A percentile compares a stretch with the other conserved stretches of the same genome.
These are phyloP conservation scores for Barbus barbus DNA, from an alignment of 2,113 vertebrate genomes.

Conservation along the genomic window DNA sequence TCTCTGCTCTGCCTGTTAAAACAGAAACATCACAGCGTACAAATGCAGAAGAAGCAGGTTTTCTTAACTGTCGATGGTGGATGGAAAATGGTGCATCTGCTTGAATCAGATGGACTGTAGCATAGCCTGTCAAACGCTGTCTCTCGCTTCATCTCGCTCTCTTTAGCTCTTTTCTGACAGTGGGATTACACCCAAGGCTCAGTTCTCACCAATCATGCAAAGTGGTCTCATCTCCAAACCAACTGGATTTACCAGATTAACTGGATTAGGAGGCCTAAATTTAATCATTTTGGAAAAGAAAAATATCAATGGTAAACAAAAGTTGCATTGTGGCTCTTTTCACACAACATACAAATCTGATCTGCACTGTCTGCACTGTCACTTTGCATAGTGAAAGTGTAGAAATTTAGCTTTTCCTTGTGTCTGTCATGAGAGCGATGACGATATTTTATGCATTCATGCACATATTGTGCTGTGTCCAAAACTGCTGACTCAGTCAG, in stretches of 20 bases:
- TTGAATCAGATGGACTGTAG: not conserved
- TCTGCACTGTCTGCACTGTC: not conserved
- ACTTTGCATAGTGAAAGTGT: not conserved
- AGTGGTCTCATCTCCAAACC: slow-evolving; percentile 8
- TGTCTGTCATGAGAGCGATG: not conserved
- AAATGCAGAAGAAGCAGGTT: not conserved
- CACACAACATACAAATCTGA: not conserved
- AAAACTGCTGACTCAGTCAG: too few relatives aligned
- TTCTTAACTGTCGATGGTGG: too few relatives aligned
- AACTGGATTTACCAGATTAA: slow-evolving; percentile 7
- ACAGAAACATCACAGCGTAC: not conserved
- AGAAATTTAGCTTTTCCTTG: not conserved
- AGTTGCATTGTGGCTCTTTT: not conserved
- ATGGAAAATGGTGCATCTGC: not conserved
- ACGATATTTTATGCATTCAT: not conserved
- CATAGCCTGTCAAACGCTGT: not conserved
- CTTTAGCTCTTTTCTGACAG: not conserved
- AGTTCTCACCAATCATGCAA: not conserved
- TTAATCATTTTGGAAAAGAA: not conserved
- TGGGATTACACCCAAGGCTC: not conserved
- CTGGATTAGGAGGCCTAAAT: slow-evolving; percentile 19
- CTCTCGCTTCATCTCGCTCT: not conserved
- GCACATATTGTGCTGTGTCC: not conserved
- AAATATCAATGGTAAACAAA: not conserved
- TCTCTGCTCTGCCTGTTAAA: slow-evolving; percentile 17